Base-by-base conservation (phyloP, 1,140 invertebrate species). In the Brachionus koreanus region DNA sequence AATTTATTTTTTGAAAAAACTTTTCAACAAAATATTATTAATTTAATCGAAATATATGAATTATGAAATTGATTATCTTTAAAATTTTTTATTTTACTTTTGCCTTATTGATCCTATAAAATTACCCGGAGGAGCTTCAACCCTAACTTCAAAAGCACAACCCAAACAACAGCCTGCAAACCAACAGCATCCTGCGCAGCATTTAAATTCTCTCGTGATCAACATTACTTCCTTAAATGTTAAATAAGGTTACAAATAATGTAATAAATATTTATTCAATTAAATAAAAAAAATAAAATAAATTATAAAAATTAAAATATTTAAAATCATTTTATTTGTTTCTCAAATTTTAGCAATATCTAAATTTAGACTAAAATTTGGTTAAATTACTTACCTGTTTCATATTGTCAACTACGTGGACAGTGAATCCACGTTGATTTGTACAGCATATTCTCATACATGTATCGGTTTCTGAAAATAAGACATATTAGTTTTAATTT, bases 361-460 rank as follows among this genome's bases (percentile, higher is more conserved):
- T 19, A 2, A 16, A 29, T 12, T 13, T 16, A 7, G 19, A 1
- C 33, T 35, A 42, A 42, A 29, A 12, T 3, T 2, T 25, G 1
- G 0, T 57, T 75, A 35, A 42, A 43, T 13, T 12, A 75, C n/a
- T 35, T 19, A 79, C 76, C 23, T 79, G 76, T 19, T 79, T 79
- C 5, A 79, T 23, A 43, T 79, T 79, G 76, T 79, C 76, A 6
- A 79, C 29, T 3, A 79, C 49, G 61, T 79, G 76, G 12, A 79
- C 16, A 9, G 16, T 65, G 87, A 96, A 97, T 2, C 93, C 91
- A 65, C 94, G 90, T 25, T 91, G 85, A 0, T 92, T 90, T 1
- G 94, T 94, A 86, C 93, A 92, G 85, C 92, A 94, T 84, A 93
- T 92, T 84, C 94, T 89, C 3, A 91, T 92, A 83, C 92, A 93